Conservation (phyloP, 2,797 vertebrate species). For the Myotis daubentonii region DNA sequence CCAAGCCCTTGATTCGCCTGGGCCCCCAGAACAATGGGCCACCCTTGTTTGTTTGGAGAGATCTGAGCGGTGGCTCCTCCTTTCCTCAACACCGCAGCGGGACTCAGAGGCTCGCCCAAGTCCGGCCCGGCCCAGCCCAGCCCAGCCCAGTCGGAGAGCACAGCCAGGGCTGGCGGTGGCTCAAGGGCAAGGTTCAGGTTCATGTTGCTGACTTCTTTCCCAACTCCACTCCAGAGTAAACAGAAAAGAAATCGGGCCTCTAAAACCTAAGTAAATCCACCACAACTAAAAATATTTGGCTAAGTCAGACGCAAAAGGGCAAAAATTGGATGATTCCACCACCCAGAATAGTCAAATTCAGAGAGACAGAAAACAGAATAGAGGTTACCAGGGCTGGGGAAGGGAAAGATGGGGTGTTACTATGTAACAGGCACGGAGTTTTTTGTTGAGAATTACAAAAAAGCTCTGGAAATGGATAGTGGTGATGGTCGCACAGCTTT, state of each 20-base stretch:
- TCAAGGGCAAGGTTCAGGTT: background rate
- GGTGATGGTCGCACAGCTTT: background rate
- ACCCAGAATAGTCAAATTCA: background rate
- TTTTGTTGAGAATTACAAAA: background rate
- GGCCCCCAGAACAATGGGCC: constrained; percentile 8
- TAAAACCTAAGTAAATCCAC: background rate
- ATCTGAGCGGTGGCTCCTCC: background rate
- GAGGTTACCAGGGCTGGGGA: background rate
- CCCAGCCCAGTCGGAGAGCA: background rate
- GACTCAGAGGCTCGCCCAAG: background rate
- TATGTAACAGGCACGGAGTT: background rate
- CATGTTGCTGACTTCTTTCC: background rate
- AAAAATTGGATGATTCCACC: background rate
- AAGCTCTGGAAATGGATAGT: background rate
- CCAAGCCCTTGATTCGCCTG: background rate
- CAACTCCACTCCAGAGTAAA: background rate
- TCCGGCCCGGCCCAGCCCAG: too few species aligned
- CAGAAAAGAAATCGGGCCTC: background rate
- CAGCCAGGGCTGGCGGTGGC: background rate
- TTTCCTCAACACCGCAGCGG: background rate
- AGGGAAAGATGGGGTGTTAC: fast-evolving
- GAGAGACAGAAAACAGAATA: background rate
- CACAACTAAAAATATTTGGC: constrained; percentile 14
- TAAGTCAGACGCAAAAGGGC: background rate
- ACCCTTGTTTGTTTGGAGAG: constrained; percentile 40